phyloP scores from a whole-genome alignment of 2,113 vertebrate genomes.

The Falco punctatus region DNA sequence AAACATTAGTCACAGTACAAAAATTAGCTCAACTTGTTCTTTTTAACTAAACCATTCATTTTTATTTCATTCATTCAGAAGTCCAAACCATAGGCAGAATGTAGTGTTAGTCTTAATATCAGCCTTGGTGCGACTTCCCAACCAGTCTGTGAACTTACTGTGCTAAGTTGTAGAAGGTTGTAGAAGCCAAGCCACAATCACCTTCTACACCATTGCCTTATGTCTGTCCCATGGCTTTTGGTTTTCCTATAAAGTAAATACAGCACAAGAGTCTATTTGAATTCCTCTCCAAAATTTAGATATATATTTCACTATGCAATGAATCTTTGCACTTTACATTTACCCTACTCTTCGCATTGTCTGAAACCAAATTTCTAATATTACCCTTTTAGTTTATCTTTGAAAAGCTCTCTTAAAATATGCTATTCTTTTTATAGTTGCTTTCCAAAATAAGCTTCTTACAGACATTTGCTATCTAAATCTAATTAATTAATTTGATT shows the following conservation, averaged over 20 bases:
- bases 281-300: neutral
- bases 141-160: neutral
- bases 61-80: neutral
- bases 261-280: neutral
- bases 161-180: neutral
- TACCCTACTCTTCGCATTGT: neutral
- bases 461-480: neutral
- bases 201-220: neutral
- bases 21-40: neutral
- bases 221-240: neutral
- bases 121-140: neutral
- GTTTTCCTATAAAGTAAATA: neutral
- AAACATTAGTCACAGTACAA: neutral
- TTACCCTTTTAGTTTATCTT: neutral
- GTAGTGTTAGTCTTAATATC: neutral
- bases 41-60: neutral
- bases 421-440: neutral
- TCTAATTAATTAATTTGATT: conserved; percentile 28
- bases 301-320: neutral
- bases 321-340: neutral
- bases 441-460: conserved; percentile 15
- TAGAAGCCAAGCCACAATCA: neutral
- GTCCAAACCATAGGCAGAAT: neutral
- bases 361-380: neutral
- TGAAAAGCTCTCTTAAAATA: conserved; percentile 15